Conservation (phyloP, 2,113 vertebrate species). For the Laticauda colubrina region DNA sequence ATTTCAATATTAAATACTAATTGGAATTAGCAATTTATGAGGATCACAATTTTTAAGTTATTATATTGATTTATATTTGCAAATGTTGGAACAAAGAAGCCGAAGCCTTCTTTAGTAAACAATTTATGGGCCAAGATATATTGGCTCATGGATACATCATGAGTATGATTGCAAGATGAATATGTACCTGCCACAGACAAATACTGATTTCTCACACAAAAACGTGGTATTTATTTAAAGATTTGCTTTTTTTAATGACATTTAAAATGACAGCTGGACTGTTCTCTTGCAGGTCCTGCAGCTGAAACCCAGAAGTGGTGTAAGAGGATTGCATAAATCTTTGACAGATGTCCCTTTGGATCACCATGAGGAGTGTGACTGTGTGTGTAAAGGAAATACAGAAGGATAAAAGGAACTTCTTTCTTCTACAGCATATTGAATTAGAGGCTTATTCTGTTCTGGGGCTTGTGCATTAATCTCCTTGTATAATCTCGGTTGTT, state of each 20-base stretch:
- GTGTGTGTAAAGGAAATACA: conserved; percentile 85
- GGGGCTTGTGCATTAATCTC: conserved; percentile 66
- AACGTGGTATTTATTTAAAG: not conserved
- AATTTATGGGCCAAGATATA: not conserved
- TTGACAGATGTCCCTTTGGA: conserved; percentile 91
- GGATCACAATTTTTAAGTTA: not conserved
- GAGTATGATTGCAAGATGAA: not conserved
- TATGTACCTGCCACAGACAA: not conserved
- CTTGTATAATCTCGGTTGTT: conserved; percentile 74
- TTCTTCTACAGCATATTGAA: conserved; percentile 59
- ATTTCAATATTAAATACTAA: not conserved
- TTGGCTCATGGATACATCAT: not conserved
- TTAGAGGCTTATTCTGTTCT: conserved; percentile 67
- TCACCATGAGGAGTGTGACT: conserved; percentile 94
- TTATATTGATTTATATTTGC: not conserved
- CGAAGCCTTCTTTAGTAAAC: not conserved
- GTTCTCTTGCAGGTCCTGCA: conserved; percentile 83
- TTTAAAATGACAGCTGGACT: conserved; percentile 34
- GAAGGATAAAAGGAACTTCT: conserved; percentile 72
- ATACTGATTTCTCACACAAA: not conserved
- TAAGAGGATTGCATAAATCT: conserved; percentile 85
- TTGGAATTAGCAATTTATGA: not conserved
- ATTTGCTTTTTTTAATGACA: not conserved
- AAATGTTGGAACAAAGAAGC: not conserved
- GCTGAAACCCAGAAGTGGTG: conserved; percentile 84